Base-by-base conservation (phyloP, 2,888 invertebrate genomes). In the Sarcophaga caerulescens region DNA sequence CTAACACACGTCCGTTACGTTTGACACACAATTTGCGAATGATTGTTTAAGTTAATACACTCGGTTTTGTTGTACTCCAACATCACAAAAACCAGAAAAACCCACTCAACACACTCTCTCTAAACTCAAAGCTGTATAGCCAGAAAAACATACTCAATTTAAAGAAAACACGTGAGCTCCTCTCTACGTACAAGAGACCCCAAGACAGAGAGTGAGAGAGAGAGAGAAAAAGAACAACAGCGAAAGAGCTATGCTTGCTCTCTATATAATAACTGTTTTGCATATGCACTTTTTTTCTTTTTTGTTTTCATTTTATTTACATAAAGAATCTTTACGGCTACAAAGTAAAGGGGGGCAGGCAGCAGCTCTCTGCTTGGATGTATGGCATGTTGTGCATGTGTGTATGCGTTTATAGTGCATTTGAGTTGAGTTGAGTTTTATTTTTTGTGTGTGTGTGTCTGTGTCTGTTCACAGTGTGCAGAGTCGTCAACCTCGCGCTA, bases 21-120 rank as follows among this genome's bases (percentile, higher is more conserved):
- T 91, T 91, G 92, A 93, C 91, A 92, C 91, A 91, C 92, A 91
- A 92, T 91, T 92, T 92, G 91, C 92, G 93, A 93, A 92, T 93
- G 93, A 93, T 91, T 91, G 89, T 90, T 89, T 70, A 66, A 75
- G 44, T 81, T 81, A 35, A 68, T 35, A 70, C 74, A 66, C 35
- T 47, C 84, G 52, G 52, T 75, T 63, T 66, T 75, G 63, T 70
- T 81, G 77, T 62, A 80, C 52, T 68, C 69, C 81, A 87, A 87
- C 84, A 66, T 84, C 69, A 59, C 69, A 68, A 69, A 59, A 66
- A 19, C 17, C n/a, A 44, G 12, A 70, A 63, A 81, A 75, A 23
- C 1, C 1, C 69, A 79, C 82, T 82, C n/a, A 60, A 66, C 45
- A 66, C 45, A 57, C 19, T 19, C 52, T 73, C 19, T 19, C 52